phyloP scores from a whole-genome alignment of 2,113 vertebrate genomes.

The Genyomyrus donnyi region DNA sequence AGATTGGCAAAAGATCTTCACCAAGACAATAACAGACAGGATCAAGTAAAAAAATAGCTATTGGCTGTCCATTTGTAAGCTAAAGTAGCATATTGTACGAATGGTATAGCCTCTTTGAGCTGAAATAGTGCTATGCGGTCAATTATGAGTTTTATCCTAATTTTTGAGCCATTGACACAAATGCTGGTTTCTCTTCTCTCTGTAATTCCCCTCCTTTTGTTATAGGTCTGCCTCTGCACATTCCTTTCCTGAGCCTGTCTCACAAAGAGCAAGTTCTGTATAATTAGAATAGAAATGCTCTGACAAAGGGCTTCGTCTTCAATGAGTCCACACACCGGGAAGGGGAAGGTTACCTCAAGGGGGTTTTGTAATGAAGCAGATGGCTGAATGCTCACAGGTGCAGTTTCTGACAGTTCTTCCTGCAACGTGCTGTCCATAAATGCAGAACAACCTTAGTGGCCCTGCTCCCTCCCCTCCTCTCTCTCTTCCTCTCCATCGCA shows the following conservation, averaged over 20 bases:
- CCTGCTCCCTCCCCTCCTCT: slow-evolving; percentile 11
- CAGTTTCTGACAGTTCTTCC: slow-evolving; percentile 53
- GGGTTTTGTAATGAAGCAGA: slow-evolving; percentile 70
- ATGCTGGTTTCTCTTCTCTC: background rate
- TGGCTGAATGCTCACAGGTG: slow-evolving; percentile 57
- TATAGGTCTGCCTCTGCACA: background rate
- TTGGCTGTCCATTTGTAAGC: background rate
- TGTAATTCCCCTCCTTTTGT: background rate
- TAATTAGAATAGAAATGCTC: slow-evolving; percentile 66
- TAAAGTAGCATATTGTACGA: background rate
- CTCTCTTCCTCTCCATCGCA: background rate
- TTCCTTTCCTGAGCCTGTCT: slow-evolving; percentile 30
- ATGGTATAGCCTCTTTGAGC: background rate
- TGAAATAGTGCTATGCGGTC: background rate
- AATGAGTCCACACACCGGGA: slow-evolving; percentile 45
- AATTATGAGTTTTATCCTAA: background rate
- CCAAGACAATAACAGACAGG: background rate
- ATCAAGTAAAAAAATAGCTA: background rate
- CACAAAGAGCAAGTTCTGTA: slow-evolving; percentile 49
- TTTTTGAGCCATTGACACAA: background rate
- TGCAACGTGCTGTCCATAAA: slow-evolving; percentile 47
- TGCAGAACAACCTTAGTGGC: slow-evolving; percentile 51
- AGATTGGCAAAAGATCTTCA: background rate
- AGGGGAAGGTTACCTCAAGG: slow-evolving; percentile 66
- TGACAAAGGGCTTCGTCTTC: slow-evolving; percentile 64